A percentile compares a stretch with the other conserved stretches of the same genome.
These are phyloP conservation scores for Glandiceps talaboti DNA, from an alignment of 53 echinoderm and acorn worm genomes.

Conservation along the genomic window DNA sequence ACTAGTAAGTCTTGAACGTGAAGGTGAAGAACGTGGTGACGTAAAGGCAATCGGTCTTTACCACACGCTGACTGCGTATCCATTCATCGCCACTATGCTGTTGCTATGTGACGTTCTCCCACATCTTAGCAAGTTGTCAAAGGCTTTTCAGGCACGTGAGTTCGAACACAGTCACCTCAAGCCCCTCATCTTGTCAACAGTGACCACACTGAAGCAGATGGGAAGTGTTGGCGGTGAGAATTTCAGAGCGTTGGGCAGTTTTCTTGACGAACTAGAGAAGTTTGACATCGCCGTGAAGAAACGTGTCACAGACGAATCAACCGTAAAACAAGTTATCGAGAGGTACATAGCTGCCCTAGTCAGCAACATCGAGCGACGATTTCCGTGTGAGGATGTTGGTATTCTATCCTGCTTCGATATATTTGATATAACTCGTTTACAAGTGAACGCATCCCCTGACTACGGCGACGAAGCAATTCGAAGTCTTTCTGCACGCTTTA, in stretches of 20 bases:
- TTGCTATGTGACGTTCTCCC: constrained; percentile 27
- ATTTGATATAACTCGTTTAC: not conserved
- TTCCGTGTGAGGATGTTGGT: not conserved
- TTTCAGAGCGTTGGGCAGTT: not conserved
- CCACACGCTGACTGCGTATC: constrained; percentile 14
- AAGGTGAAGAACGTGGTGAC: constrained; percentile 43
- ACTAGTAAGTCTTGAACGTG: constrained; percentile 30
- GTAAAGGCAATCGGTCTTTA: constrained; percentile 25
- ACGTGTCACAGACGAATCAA: not conserved
- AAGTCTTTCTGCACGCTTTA: not conserved
- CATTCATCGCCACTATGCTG: constrained; percentile 28
- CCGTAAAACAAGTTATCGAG: not conserved
- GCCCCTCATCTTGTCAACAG: not conserved
- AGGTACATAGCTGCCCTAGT: constrained; percentile 1
- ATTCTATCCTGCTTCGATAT: not conserved
- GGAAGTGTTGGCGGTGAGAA: not conserved
- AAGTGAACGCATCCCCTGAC: not conserved
- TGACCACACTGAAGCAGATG: not conserved
- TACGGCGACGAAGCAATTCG: constrained; percentile 1
- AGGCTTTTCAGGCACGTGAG: constrained; percentile 11
- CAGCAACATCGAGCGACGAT: not conserved
- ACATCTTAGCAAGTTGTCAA: constrained; percentile 23
- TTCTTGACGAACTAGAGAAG: not conserved
- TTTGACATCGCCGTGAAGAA: constrained; percentile 3
- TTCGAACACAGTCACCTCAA: constrained; percentile 1